These are phyloP conservation scores for Diadophis punctatus DNA, from an alignment of 2,113 vertebrate species.

Conservation along the genomic window DNA sequence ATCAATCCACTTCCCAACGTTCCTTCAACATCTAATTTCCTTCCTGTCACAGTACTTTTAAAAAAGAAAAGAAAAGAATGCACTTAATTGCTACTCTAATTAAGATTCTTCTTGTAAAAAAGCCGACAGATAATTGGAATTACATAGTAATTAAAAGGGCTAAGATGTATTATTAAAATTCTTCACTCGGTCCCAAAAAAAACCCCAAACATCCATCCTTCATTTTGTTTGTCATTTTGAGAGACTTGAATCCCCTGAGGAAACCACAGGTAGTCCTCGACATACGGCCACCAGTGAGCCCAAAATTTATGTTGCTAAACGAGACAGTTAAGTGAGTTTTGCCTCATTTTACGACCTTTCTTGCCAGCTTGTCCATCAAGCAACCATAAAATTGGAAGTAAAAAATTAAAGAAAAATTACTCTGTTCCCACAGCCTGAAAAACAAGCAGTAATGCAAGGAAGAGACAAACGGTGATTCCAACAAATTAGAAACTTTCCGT, in stretches of 20 bases:
- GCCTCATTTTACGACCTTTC: neutral
- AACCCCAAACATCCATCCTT: neutral
- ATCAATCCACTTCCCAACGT: neutral
- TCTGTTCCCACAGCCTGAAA: neutral
- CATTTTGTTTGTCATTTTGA: neutral
- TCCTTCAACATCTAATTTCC: neutral
- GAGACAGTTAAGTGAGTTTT: neutral
- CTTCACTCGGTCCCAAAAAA: neutral
- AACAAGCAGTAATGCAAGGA: neutral
- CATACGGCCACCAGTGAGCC: neutral
- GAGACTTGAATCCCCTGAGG: neutral
- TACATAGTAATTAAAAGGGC: neutral
- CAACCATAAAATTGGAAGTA: constrained; percentile 73
- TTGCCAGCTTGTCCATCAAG: constrained; percentile 76
- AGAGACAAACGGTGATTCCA: neutral
- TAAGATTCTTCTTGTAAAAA: neutral
- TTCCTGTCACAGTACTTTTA: neutral
- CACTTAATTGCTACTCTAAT: neutral
- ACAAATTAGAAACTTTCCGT: neutral
- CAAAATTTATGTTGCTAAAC: neutral
- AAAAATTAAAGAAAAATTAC: neutral
- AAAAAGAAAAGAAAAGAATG: neutral
- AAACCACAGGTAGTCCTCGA: neutral
- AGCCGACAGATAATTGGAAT: neutral
- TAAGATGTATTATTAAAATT: neutral